Conservation (phyloP, 2,113 vertebrate species). For the Podilymbus podiceps region DNA sequence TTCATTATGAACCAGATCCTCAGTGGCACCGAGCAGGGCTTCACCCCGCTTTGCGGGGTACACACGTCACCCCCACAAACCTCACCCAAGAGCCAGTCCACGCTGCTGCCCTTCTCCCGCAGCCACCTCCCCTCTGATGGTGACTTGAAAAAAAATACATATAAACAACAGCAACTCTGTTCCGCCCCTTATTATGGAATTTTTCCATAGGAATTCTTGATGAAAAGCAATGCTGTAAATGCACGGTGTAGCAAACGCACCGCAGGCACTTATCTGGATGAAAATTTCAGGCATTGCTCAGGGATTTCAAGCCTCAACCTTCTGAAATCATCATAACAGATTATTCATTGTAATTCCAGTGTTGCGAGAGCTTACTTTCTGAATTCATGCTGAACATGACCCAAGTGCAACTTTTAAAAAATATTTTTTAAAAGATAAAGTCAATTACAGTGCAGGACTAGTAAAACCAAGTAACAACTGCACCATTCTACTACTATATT, state of each 20-base stretch:
- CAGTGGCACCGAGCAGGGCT: not conserved
- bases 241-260: not conserved
- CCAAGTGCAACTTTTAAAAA: not conserved
- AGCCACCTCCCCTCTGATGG: not conserved
- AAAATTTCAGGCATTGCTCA: not conserved
- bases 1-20: not conserved
- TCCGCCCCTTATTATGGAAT: not conserved
- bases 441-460: not conserved
- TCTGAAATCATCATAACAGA: not conserved
- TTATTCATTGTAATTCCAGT: not conserved
- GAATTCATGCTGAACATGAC: not conserved
- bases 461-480: not conserved
- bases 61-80: not conserved
- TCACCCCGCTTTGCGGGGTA: not conserved
- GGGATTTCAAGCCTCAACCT: not conserved
- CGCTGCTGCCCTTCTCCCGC: not conserved
- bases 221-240: not conserved
- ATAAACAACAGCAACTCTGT: not conserved
- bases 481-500: not conserved
- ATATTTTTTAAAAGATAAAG: not conserved
- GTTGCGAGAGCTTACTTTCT: not conserved
- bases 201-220: not conserved
- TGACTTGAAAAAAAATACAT: not conserved
- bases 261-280: not conserved
- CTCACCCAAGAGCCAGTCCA: not conserved